Evolutionary conservation across 2,888 invertebrate genomes (phyloP), one percentile per base, ranked within the genome.

Genomic region (Criorhina ranunculi): DNA sequence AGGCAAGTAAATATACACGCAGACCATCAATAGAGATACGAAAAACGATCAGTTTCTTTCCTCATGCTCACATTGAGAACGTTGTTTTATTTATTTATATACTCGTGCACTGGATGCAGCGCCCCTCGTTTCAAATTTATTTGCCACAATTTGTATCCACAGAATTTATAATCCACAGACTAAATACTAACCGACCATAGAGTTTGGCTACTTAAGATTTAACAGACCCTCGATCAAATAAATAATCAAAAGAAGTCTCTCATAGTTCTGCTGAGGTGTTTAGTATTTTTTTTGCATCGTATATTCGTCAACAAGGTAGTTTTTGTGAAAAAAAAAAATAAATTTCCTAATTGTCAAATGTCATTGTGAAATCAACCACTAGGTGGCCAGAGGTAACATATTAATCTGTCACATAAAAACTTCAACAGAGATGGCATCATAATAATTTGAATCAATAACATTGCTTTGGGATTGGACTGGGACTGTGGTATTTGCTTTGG

Each of bases 21-120:
- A n/a, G n/a, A 19, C 33, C 8, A 15, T 15, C 17, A 57, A 35
- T 7, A 37, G 37, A 69, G 40, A 70, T 49, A 51, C 55, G 19
- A 1, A 62, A 69, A 60, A 42, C 49, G 42, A 81, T 76, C 67
- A 62, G 57, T 64, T 57, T 11, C 53, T 42, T 37, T 59, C 35
- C 49, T 29, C 77, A 70, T 64, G 64, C 51, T 40, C 75, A 29
- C 67, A 62, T 80, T 40, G 67, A 76, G 51, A 82, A 44, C 15
- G 12, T 69, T 67, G n/a, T n/a, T 55, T 51, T 75, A 83, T 83
- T 83, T 78, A 69, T 78, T 78, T 78, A 64, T 64, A 57, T 53
- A 60, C 2, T n/a, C 49, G 1, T 66, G 59, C 57, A 60, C 53
- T 33, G 53, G 42, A 44, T 51, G 49, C 62, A 40, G 29, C n/a